Evolutionary conservation across 2,113 vertebrate species (phyloP).

Genomic region (Pseudorectes ferrugineus): DNA sequence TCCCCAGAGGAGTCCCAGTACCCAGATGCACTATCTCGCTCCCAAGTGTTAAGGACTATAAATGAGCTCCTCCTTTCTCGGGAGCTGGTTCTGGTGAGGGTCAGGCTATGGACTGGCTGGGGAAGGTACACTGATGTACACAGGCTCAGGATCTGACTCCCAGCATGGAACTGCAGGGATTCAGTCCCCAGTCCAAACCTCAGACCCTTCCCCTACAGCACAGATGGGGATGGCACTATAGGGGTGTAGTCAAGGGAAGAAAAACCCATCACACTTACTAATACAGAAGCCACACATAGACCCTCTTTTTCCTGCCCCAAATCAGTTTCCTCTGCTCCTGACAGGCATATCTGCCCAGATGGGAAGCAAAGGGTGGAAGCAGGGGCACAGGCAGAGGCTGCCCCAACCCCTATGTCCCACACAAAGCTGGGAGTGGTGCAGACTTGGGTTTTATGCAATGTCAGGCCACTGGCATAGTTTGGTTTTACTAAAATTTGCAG

Average conservation of each 20-base stretch:
- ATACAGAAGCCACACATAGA: background rate
- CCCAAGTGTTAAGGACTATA: background rate
- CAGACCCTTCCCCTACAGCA: background rate
- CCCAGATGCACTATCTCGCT: accelerated
- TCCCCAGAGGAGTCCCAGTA: background rate
- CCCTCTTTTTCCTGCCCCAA: background rate
- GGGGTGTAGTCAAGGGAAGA: no score
- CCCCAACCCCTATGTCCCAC: accelerated
- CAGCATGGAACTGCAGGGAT: background rate
- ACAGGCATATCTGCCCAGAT: background rate
- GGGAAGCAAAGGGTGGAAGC: background rate
- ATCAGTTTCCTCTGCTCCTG: background rate
- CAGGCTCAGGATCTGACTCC: background rate
- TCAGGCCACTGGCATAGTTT: background rate
- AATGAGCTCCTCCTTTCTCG: accelerated
- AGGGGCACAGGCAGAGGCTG: accelerated
- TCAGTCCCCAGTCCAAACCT: background rate
- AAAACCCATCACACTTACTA: background rate
- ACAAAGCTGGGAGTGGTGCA: accelerated
- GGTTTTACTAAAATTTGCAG: background rate
- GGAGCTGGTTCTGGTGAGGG: background rate
- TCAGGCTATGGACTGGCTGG: background rate
- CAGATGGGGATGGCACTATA: accelerated
- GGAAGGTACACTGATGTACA: background rate
- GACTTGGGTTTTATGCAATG: background rate